These are phyloP conservation scores for Pantherophis guttatus DNA, from an alignment of 2,113 vertebrate genomes.

Conservation along the genomic window DNA sequence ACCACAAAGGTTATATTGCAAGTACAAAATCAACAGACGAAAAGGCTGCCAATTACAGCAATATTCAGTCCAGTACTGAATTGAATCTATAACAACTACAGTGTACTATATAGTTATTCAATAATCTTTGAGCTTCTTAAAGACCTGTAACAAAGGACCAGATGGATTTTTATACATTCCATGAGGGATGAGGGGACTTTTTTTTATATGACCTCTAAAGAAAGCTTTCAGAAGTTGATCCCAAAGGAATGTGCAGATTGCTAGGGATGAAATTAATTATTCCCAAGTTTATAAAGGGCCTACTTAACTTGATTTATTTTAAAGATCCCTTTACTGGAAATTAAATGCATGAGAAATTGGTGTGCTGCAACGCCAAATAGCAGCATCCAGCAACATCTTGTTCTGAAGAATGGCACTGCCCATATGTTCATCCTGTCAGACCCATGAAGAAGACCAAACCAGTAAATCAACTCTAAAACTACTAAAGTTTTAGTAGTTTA, in stretches of 20 bases:
- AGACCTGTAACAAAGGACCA: not conserved
- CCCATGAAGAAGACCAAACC: not conserved
- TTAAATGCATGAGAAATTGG: not conserved
- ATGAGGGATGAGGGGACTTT: not conserved
- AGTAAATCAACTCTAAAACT: not conserved
- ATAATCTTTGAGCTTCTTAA: not conserved
- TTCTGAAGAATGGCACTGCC: not conserved
- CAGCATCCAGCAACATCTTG: not conserved
- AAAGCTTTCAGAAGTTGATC: not conserved
- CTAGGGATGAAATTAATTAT: not conserved
- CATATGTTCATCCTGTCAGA: not conserved
- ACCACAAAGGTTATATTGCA: not conserved
- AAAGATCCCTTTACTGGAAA: not conserved
- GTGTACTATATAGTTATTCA: not conserved
- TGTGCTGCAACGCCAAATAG: not conserved
- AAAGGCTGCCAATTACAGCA: not conserved
- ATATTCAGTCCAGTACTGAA: not conserved
- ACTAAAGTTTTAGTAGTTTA: not conserved
- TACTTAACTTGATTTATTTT: not conserved
- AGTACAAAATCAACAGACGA: not conserved
- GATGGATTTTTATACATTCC: not conserved
- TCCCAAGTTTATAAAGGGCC: not conserved
- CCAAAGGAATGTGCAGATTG: not conserved
- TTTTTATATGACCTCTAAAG: not conserved
- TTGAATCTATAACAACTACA: not conserved